A percentile compares a stretch with the other conserved stretches of the same genome.
Conservation (phyloP, 2,888 invertebrate genomes). For the Willowsia nigromaculata region DNA sequence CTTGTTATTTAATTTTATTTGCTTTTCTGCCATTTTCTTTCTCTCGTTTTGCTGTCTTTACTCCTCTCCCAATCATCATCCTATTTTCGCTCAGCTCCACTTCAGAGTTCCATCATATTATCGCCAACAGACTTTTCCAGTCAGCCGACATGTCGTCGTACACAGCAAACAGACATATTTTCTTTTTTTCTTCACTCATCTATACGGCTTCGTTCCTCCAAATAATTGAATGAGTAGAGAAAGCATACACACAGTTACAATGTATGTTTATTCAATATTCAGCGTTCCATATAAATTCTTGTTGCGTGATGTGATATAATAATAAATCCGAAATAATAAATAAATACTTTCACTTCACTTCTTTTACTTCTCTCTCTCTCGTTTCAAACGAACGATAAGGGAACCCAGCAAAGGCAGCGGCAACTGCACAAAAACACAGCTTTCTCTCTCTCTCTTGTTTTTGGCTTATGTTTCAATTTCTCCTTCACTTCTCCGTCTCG, state of each 20-base stretch:
- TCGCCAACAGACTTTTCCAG: not conserved
- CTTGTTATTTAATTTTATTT: not conserved
- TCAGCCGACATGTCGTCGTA: not conserved
- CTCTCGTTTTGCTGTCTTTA: not conserved
- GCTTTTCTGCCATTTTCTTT: slow-evolving; percentile 7
- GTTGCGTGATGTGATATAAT: slow-evolving; percentile 63
- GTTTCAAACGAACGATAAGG: not conserved
- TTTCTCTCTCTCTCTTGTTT: not conserved
- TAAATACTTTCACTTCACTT: slow-evolving; percentile 52
- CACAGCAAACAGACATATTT: not conserved
- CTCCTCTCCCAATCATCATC: slow-evolving; percentile 1
- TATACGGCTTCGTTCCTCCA: not conserved
- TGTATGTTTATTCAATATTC: slow-evolving; percentile 14
- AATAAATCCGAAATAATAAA: slow-evolving; percentile 60
- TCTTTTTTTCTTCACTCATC: not conserved
- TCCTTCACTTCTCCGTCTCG: not conserved
- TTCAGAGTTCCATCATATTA: not conserved
- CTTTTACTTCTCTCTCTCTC: not conserved
- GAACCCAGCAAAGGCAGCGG: not conserved
- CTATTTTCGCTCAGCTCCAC: not conserved
- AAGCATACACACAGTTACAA: not conserved
- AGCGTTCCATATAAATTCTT: slow-evolving; percentile 36
- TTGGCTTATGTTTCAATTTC: slow-evolving; percentile 31
- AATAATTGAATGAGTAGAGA: not conserved
- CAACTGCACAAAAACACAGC: not conserved